These are phyloP conservation scores for Odontamblyopus rebecca DNA, from an alignment of 2,797 vertebrate genomes.

Conservation along the genomic window DNA sequence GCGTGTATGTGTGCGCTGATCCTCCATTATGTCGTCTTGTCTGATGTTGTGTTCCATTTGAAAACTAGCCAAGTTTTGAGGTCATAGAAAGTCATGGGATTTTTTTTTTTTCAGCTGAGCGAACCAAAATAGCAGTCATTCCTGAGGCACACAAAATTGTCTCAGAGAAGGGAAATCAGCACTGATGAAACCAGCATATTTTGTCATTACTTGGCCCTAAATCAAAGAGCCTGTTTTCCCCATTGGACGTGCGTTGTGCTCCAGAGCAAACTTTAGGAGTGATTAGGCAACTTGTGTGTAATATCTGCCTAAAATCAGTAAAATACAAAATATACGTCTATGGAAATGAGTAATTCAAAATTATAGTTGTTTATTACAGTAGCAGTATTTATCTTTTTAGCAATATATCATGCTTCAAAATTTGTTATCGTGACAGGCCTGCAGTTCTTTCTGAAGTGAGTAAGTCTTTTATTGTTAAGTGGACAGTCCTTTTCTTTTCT, in stretches of 20 bases:
- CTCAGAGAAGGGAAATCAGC: constrained; percentile 20
- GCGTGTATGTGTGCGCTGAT: constrained; percentile 1
- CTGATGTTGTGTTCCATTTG: constrained; percentile 31
- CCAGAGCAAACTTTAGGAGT: constrained; percentile 18
- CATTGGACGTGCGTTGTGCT: not conserved
- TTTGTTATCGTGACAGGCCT: too few species aligned
- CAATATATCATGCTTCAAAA: too few species aligned
- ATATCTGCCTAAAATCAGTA: not conserved
- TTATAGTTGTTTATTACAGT: too few species aligned
- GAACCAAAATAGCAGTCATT: constrained; percentile 38
- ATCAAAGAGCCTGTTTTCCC: constrained; percentile 15
- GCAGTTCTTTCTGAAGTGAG: too few species aligned
- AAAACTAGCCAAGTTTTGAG: constrained; percentile 42
- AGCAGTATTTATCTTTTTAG: too few species aligned
- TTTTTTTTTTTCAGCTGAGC: constrained; percentile 35
- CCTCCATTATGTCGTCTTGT: constrained; percentile 13
- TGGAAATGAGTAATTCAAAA: too few species aligned
- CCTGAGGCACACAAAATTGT: constrained; percentile 21
- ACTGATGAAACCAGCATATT: constrained; percentile 13
- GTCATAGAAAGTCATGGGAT: constrained; percentile 36
- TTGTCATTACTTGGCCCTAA: constrained; percentile 6
- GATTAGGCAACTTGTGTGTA: constrained; percentile 26
- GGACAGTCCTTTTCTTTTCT: too few species aligned
- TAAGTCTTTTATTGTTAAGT: too few species aligned
- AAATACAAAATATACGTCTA: too few species aligned